Evolutionary conservation across 2,888 invertebrate genomes (phyloP).

Genomic region (Mythimna pallens): DNA sequence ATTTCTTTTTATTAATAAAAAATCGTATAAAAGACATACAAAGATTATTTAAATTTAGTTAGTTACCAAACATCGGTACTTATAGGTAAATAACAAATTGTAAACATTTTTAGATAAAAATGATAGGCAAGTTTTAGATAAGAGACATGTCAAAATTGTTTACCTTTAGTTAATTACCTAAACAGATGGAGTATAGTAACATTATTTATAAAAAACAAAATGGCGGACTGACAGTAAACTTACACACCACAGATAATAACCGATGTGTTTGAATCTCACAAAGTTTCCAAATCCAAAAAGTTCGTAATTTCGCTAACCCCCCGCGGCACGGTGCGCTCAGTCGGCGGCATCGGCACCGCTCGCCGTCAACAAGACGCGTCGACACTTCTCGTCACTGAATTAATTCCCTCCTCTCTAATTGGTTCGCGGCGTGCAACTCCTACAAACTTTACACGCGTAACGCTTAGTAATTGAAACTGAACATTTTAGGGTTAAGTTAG

Average conservation of each 20-base stretch:
- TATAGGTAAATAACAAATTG: too few relatives aligned
- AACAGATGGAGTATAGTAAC: too few relatives aligned
- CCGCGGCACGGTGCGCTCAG: neutral
- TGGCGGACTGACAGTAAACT: neutral
- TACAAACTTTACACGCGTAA: constrained; percentile 65
- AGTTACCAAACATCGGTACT: too few relatives aligned
- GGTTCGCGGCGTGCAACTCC: constrained; percentile 70
- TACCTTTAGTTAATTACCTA: too few relatives aligned
- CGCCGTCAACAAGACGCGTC: constrained; percentile 42
- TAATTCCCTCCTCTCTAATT: constrained; percentile 72
- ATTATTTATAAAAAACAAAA: constrained; percentile 6
- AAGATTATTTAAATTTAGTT: too few relatives aligned
- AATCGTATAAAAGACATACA: too few relatives aligned
- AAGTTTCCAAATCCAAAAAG: constrained; percentile 37
- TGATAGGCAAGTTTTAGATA: too few relatives aligned
- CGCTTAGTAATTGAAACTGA: constrained; percentile 62
- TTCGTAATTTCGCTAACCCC: constrained; percentile 21
- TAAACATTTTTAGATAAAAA: too few relatives aligned
- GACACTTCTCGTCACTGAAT: constrained; percentile 70
- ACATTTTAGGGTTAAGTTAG: constrained; percentile 59
- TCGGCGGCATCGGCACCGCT: constrained; percentile 15
- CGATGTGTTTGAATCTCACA: neutral
- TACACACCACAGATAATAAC: neutral
- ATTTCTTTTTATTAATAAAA: too few relatives aligned
- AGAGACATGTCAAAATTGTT: too few relatives aligned